Evolutionary conservation across 2,888 invertebrate genomes (phyloP), one percentile per base, ranked within the genome.

Genomic region (Catonia carolina): DNA sequence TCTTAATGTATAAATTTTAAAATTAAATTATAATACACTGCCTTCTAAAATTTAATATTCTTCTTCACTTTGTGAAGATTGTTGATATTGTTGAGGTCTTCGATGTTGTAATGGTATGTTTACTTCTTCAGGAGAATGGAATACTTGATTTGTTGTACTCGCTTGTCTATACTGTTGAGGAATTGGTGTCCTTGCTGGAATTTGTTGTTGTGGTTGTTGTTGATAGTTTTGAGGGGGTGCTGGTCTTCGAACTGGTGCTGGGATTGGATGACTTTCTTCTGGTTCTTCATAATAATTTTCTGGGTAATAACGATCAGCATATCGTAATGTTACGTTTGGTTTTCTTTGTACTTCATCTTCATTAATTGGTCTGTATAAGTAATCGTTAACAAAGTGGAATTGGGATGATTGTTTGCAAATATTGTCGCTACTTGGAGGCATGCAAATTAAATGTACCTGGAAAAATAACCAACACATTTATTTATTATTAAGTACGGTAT

Each of bases 301-400:
- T 1, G 90, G 90, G 74, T 86, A 90, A 71, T 85, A 90, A 65
- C 90, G 78, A 69, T 90, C 90, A 54, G 89, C 87, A 74, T 90
- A 90, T 69, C 84, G 80, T 51, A 84, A 74, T 7, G 88, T 85
- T 2, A 88, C 81, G 70, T 89, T 90, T 23, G 90, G 90, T 65
- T 85, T 87, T 65, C 78, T 79, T 69, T 88, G 84, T 51, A 84
- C 85, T 71, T 91, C 90, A 67, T 89, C 88, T 61, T 85, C 80
- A 70, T 91, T 90, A 68, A 92, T 77, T 2, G 92, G 90, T 67
- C 89, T 85, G 78, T 94, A 93, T 20, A 94, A 77, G 72, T 90
- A 93, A 63, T 93, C 93, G 72, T 94, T 94, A 64, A 94, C 91
- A 70, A 93, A 90, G 72, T 92, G 91, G 72, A 85, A 93, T 69